Percentiles rank a stretch among this genome's conserved stretches.
Evolutionary conservation across 2,888 invertebrate genomes (phyloP).

Genomic region (Invenusta paracnida): DNA sequence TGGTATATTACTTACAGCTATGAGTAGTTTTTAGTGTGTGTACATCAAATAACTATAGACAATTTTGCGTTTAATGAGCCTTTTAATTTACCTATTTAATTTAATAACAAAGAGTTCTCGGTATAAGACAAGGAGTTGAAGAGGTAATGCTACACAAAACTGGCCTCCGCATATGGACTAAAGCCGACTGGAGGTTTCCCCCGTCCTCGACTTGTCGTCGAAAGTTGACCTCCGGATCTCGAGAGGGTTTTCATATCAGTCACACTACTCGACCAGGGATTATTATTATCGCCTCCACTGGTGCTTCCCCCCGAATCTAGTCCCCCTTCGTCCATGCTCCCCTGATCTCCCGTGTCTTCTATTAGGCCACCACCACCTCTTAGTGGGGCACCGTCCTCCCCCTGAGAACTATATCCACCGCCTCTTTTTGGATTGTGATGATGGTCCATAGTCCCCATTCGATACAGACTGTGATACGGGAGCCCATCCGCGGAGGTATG

Average conservation of each 20-base stretch:
- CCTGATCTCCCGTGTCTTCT: background rate
- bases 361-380: background rate
- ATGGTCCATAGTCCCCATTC: too few species aligned
- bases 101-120: too few species aligned
- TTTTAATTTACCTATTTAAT: too few species aligned
- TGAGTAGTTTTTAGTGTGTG: too few species aligned
- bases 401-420: background rate
- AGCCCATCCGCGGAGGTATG: background rate
- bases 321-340: background rate
- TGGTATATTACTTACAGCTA: too few species aligned
- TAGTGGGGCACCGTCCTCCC: background rate
- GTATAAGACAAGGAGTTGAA: too few species aligned
- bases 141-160: slow-evolving; percentile 19
- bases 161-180: slow-evolving; percentile 18
- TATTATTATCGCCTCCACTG: background rate
- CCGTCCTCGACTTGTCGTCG: background rate
- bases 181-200: background rate
- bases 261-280: slow-evolving; percentile 13
- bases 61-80: too few species aligned
- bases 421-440: too few species aligned
- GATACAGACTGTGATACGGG: background rate
- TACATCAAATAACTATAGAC: too few species aligned
- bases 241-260: background rate
- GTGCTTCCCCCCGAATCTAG: background rate
- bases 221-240: background rate